Evolutionary conservation across 2,113 vertebrate species (phyloP).

Genomic region (Urocitellus parryii): DNA sequence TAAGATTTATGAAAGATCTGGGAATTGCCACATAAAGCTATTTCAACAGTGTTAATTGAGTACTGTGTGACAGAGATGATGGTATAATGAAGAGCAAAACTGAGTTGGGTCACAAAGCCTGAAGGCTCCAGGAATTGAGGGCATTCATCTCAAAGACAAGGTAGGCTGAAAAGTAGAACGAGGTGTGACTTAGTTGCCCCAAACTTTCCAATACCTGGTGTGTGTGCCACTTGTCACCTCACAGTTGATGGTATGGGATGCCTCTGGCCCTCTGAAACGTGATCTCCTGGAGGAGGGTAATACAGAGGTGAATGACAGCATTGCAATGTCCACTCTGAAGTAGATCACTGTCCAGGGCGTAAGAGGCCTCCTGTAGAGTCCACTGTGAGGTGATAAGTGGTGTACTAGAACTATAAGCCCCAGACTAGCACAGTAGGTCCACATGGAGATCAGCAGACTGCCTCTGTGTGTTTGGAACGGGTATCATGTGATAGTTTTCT

Average conservation of each 20-base stretch:
- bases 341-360: neutral
- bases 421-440: rapidly evolving
- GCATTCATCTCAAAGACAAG: slow-evolving; percentile 7
- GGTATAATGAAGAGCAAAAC: neutral
- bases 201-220: neutral
- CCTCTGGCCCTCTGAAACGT: too few relatives aligned
- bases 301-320: neutral
- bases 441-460: neutral
- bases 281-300: neutral
- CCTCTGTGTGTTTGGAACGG: neutral
- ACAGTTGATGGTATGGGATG: too few relatives aligned
- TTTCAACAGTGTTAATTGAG: neutral
- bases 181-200: neutral
- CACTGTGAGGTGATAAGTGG: rapidly evolving
- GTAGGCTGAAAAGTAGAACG: neutral
- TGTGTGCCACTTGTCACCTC: neutral
- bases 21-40: neutral
- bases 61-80: neutral
- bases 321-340: neutral
- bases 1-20: slow-evolving; percentile 16
- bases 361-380: neutral
- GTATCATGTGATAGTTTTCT: neutral
- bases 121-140: neutral
- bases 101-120: neutral
- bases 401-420: too few relatives aligned